Evolutionary conservation across 2,888 invertebrate species (phyloP).

Genomic region (Julus scandinavius): DNA sequence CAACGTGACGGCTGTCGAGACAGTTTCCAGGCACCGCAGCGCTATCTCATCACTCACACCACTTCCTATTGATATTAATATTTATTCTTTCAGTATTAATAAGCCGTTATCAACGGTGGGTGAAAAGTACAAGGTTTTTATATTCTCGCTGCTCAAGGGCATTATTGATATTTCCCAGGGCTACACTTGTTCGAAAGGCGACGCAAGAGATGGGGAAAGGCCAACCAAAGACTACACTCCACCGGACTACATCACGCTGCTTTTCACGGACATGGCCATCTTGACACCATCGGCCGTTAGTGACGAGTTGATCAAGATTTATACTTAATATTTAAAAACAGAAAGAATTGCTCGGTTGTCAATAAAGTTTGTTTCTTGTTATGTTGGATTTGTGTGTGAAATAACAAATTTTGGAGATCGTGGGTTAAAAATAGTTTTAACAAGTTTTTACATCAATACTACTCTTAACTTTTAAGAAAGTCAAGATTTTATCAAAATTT

Average conservation of each 20-base stretch:
- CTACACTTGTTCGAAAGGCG: neutral
- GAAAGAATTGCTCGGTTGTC: neutral
- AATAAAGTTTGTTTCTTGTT: neutral
- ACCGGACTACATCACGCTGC: conserved; percentile 87
- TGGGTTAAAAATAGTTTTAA: no score
- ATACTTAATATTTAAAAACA: conserved; percentile 73
- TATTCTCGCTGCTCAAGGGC: conserved; percentile 29
- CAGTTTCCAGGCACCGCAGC: neutral
- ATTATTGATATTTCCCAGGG: conserved; percentile 50
- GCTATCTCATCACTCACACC: neutral
- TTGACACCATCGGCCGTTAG: conserved; percentile 97
- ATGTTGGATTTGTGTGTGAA: no score
- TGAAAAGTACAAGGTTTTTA: conserved; percentile 5
- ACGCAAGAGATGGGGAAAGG: conserved; percentile 56
- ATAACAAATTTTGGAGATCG: no score
- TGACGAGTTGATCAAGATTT: conserved; percentile 96
- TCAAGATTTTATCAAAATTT: no score
- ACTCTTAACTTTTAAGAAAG: no score
- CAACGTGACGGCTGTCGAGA: neutral
- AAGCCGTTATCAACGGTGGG: conserved; percentile 4
- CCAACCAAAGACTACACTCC: conserved; percentile 98
- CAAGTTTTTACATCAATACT: no score
- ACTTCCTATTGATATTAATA: conserved; percentile 12
- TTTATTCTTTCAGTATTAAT: neutral
- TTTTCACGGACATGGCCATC: conserved; percentile 96